A percentile compares a stretch with the other conserved stretches of the same genome.
Evolutionary conservation across 2,888 invertebrate species (phyloP).

Genomic region (Rhimphoctona megacephalus): DNA sequence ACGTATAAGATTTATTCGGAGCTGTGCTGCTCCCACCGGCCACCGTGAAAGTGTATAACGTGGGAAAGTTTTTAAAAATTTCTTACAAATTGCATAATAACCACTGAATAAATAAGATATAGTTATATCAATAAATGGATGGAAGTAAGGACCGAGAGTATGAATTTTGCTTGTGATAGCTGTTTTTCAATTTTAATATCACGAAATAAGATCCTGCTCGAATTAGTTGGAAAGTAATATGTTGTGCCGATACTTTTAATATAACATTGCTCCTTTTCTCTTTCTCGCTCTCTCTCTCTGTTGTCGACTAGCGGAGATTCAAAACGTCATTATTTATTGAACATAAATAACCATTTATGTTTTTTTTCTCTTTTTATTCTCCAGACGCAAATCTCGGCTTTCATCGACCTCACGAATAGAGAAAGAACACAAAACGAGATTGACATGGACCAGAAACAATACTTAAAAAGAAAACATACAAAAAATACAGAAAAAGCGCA

Average conservation of each 20-base stretch:
- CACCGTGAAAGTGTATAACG: conserved; percentile 80
- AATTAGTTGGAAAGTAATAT: conserved; percentile 8
- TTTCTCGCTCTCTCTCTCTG: conserved; percentile 63
- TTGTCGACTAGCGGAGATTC: conserved; percentile 22
- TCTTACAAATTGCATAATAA: conserved; percentile 84
- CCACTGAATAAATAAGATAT: conserved; percentile 74
- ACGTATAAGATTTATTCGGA: conserved; percentile 84
- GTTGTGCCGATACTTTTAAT: conserved; percentile 15
- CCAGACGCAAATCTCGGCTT: conserved; percentile 61
- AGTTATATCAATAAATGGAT: conserved; percentile 72
- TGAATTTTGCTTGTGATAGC: conserved; percentile 74
- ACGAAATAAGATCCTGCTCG: conserved; percentile 33
- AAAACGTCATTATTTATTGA: conserved; percentile 24
- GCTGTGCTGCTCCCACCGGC: conserved; percentile 83
- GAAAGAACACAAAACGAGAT: conserved; percentile 60
- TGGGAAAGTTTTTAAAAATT: conserved; percentile 83
- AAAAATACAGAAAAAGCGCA: conserved; percentile 56
- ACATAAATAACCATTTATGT: conserved; percentile 53
- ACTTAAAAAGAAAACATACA: conserved; percentile 50
- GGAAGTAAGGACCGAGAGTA: conserved; percentile 71
- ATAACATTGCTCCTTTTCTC: conserved; percentile 25
- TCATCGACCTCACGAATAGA: conserved; percentile 63
- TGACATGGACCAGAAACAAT: conserved; percentile 63
- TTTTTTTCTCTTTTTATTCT: conserved; percentile 67
- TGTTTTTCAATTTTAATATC: conserved; percentile 32